Base-by-base conservation (phyloP, 37 sponge, comb jelly and placozoan species). In the Crambe crambe region DNA sequence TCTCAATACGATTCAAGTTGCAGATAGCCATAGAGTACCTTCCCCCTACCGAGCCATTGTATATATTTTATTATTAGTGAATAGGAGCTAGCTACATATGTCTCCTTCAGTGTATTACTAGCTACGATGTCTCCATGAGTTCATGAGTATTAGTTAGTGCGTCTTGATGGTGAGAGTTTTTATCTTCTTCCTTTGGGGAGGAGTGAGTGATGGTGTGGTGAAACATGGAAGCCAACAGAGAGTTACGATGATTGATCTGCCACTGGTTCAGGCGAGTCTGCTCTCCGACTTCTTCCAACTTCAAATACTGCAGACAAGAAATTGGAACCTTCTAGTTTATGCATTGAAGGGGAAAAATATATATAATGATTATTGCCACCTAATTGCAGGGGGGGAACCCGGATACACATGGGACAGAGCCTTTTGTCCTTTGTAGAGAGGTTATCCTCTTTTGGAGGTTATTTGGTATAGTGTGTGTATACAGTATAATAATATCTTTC, bases 251-350 rank as follows among this genome's bases (percentile, higher is more conserved):
- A 22, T 85, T 72, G 3, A 87, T 77, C 79, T 93, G 91, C 83
- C 89, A 89, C 62, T 90, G 75, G 37, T 91, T 47, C 44, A 93
- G 66, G 36, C 91, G 81, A 31, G 71, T 78, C 79, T 95, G 90
- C 58, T 98, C 98, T 56, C 81, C 76, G 59, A 90, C 77, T 18
- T 95, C 98, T 65, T 98, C 98, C 42, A 95, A 71, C 81, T 93
- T 95, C 56, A 98, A 84, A 70, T 73, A 90, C 90, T 98, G 90
- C 43, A 70, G 12, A 47, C 51, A 12, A 47, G 51, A 47, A 47
- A 47, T 47, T 47, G n/a, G n/a, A n/a, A n/a, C n/a, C n/a, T n/a
- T n/a, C n/a, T n/a, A n/a, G n/a, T n/a, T n/a, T n/a, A n/a, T n/a
- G n/a, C n/a, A n/a, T n/a, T n/a, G n/a, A n/a, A n/a, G n/a, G n/a